These are phyloP conservation scores for Amphipoea oculea DNA, from an alignment of 2,888 invertebrate genomes.

Conservation along the genomic window DNA sequence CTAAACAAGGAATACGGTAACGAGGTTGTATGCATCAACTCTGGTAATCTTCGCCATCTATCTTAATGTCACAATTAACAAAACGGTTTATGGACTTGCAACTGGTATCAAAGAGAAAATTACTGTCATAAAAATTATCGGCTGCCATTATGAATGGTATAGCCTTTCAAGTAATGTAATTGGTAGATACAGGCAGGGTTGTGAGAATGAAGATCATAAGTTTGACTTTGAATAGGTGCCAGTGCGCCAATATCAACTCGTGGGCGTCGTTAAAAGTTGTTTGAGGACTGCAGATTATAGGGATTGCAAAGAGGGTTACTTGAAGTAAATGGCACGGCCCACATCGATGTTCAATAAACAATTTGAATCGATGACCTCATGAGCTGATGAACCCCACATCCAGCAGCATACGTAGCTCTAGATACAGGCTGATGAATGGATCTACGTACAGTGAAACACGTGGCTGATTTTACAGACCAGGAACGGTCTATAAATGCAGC, in stretches of 20 bases:
- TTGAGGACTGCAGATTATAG: neutral
- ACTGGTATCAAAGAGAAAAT: slow-evolving; percentile 46
- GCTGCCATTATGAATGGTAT: slow-evolving; percentile 5
- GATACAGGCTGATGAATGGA: neutral
- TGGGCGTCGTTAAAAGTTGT: neutral
- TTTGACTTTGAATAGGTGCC: neutral
- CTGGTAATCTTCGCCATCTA: slow-evolving; percentile 41
- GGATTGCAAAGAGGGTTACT: neutral
- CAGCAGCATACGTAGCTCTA: too few relatives aligned
- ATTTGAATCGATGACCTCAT: neutral
- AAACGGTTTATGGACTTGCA: slow-evolving; percentile 34
- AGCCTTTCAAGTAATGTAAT: slow-evolving; percentile 18
- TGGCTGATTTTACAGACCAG: neutral
- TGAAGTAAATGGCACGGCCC: neutral
- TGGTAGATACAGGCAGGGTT: neutral
- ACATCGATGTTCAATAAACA: neutral
- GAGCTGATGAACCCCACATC: too few relatives aligned
- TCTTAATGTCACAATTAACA: slow-evolving; percentile 57
- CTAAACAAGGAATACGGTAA: slow-evolving; percentile 45
- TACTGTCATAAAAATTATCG: slow-evolving; percentile 37
- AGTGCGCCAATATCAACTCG: too few relatives aligned
- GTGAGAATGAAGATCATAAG: neutral
- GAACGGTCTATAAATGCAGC: neutral
- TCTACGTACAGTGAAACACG: neutral
- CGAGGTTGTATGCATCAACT: slow-evolving; percentile 29